Conservation (phyloP, 2,113 vertebrate species). For the Equus quagga region DNA sequence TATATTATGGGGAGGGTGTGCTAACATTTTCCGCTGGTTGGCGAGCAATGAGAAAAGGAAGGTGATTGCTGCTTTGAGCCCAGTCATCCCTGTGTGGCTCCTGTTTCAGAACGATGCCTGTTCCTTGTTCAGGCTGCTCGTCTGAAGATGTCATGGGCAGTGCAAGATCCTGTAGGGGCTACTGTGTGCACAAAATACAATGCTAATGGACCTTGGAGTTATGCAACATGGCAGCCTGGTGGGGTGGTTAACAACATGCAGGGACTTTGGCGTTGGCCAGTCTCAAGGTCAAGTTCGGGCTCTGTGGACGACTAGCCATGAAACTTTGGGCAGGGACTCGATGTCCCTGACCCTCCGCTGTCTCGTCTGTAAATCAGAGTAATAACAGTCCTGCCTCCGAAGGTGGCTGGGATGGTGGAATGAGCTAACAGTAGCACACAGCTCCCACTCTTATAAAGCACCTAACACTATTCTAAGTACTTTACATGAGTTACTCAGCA, state of each 20-base stretch:
- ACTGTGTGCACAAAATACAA: not conserved
- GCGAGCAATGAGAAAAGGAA: not conserved
- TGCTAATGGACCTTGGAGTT: not conserved
- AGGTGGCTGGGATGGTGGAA: not conserved
- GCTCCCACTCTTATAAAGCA: not conserved
- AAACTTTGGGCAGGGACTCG: not conserved
- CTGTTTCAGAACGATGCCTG: not conserved
- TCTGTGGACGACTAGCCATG: not conserved
- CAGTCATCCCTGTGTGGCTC: accelerated
- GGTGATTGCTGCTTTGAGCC: not conserved
- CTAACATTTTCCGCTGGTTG: not conserved
- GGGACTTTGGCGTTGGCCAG: not conserved
- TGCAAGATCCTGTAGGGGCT: not conserved
- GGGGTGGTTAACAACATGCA: too few relatives aligned
- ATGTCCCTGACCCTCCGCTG: not conserved
- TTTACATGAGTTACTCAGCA: not conserved
- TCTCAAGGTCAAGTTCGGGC: not conserved
- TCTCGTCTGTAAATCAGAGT: not conserved
- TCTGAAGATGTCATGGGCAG: not conserved
- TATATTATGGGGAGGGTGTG: not conserved
- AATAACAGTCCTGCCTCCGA: not conserved
- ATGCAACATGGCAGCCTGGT: too few relatives aligned
- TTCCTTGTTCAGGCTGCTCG: not conserved
- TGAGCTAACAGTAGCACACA: not conserved
- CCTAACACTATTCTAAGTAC: not conserved